These are phyloP conservation scores for Orthosia gracilis DNA, from an alignment of 2,888 invertebrate species.

Conservation along the genomic window DNA sequence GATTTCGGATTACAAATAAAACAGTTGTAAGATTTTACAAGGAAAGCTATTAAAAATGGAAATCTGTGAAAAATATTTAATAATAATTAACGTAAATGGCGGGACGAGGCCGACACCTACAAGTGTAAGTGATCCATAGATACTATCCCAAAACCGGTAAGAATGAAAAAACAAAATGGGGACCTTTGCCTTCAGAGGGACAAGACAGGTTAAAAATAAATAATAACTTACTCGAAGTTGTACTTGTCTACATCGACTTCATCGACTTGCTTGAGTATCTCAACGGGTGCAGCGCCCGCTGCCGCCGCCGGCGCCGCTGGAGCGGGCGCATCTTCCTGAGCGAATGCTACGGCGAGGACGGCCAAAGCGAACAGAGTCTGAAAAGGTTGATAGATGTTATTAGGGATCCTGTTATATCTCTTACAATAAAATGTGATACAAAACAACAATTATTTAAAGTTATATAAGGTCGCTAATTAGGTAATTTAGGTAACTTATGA, in stretches of 20 bases:
- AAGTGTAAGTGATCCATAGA: neutral
- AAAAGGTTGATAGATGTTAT: conserved; percentile 5
- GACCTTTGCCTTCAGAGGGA: neutral
- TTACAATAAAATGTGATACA: neutral
- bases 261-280: conserved; percentile 92
- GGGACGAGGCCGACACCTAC: neutral
- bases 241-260: conserved; percentile 92
- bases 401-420: neutral
- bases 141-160: neutral
- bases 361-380: conserved; percentile 83
- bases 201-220: neutral
- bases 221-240: conserved; percentile 92
- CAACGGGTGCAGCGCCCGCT: conserved; percentile 77
- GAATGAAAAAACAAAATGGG: neutral
- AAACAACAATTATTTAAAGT: neutral
- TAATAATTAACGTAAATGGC: too few species aligned
- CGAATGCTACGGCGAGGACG: conserved; percentile 80
- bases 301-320: conserved; percentile 60
- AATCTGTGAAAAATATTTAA: too few species aligned
- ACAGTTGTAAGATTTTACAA: neutral
- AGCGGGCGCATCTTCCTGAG: conserved; percentile 76
- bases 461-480: neutral
- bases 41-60: neutral
- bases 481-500: neutral
- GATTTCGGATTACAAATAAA: neutral